phyloP scores from a whole-genome alignment of 30 jellyfish, hydroid and myxozoan genomes.

The Pelagia noctiluca region DNA sequence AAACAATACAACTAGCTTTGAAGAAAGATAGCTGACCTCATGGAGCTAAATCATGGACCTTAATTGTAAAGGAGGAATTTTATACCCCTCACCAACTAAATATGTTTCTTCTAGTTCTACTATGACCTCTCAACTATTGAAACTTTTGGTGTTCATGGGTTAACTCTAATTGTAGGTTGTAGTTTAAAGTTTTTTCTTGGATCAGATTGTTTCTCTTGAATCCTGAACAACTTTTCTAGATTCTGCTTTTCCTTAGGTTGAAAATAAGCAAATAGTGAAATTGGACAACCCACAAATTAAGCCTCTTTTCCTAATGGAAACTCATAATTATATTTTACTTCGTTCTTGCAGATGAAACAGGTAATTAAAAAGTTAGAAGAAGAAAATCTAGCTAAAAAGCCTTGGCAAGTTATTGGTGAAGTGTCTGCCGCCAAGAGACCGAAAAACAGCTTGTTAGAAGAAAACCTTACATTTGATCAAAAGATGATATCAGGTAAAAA shows the following conservation, averaged over 20 bases:
- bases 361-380: constrained; percentile 77
- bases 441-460: constrained; percentile 90
- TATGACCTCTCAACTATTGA: no score
- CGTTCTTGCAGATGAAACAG: constrained; percentile 69
- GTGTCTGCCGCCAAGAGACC: constrained; percentile 92
- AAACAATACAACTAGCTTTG: background rate
- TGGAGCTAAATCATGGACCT: no score
- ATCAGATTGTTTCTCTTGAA: no score
- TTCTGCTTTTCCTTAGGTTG: no score
- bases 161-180: no score
- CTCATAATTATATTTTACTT: background rate
- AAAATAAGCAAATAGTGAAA: background rate
- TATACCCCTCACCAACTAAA: no score
- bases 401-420: constrained; percentile 98
- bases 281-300: background rate
- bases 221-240: no score
- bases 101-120: no score
- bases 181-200: no score
- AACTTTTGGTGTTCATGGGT: no score
- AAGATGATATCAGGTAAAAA: constrained; percentile 89
- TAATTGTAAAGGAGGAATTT: no score
- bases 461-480: constrained; percentile 86
- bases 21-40: background rate
- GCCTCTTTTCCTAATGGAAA: background rate
- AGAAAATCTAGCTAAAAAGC: constrained; percentile 80